Percentiles rank a stretch among this genome's conserved stretches.
These are phyloP conservation scores for Apodemus agrarius DNA, from an alignment of 2,797 vertebrate species.

Conservation along the genomic window DNA sequence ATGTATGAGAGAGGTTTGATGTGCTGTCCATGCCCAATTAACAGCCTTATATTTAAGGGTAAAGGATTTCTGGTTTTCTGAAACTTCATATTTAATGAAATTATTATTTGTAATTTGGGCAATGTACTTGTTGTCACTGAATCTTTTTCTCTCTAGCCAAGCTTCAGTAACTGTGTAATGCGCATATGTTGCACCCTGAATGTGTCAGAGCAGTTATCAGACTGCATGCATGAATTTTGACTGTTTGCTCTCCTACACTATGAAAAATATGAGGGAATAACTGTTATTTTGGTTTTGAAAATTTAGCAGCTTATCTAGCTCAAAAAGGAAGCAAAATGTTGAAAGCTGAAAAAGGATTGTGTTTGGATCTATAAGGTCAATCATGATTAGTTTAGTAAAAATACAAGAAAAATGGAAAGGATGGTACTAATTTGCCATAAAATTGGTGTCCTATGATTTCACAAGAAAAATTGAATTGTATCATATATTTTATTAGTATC, in stretches of 20 bases:
- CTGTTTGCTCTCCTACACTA: not conserved
- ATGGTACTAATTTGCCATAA: not conserved
- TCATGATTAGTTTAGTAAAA: not conserved
- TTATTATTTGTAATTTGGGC: not conserved
- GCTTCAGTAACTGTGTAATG: not conserved
- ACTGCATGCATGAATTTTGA: not conserved
- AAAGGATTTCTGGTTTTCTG: not conserved
- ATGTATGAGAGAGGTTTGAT: not conserved
- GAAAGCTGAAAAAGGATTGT: conserved; percentile 1
- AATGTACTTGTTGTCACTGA: not conserved
- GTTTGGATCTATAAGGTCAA: not conserved
- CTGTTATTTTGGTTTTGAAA: not conserved
- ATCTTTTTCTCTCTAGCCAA: not conserved
- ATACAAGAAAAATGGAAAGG: not conserved
- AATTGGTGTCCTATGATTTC: not conserved
- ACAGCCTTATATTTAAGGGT: not conserved
- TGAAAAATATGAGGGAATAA: not conserved
- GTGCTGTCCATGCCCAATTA: not conserved
- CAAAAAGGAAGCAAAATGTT: not conserved
- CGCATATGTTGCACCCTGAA: not conserved
- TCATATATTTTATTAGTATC: not conserved
- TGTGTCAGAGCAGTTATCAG: not conserved
- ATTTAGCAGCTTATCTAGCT: not conserved
- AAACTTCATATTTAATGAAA: conserved; percentile 5
- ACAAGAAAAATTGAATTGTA: not conserved